These are phyloP conservation scores for Myopa tessellatipennis DNA, from an alignment of 2,888 invertebrate genomes.

Conservation along the genomic window DNA sequence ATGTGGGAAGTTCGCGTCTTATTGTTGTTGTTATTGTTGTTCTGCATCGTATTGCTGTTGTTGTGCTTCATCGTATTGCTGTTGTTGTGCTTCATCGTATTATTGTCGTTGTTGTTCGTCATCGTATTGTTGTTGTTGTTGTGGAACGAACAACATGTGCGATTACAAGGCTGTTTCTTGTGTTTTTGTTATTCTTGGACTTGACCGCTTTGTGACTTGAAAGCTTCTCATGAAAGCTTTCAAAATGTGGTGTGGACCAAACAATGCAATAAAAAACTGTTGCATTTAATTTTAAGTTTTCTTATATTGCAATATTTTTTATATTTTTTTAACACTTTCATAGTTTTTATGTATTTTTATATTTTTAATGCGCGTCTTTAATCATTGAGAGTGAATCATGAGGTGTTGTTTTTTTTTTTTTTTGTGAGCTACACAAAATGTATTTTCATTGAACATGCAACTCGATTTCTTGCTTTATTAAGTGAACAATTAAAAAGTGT, in stretches of 20 bases:
- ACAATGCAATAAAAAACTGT: too few species aligned
- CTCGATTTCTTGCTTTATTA: too few species aligned
- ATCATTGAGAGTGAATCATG: too few species aligned
- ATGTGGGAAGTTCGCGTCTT: neutral
- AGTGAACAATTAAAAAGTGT: too few species aligned
- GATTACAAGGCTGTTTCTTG: slow-evolving; percentile 17
- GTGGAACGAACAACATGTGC: neutral
- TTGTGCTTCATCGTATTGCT: neutral
- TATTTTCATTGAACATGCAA: too few species aligned
- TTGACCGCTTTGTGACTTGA: slow-evolving; percentile 21
- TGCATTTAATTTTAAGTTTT: too few species aligned
- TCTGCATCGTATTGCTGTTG: neutral
- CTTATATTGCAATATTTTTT: too few species aligned
- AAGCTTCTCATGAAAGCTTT: neutral
- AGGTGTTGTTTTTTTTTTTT: too few species aligned
- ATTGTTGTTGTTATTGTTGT: neutral
- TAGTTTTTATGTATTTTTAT: too few species aligned
- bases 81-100: neutral
- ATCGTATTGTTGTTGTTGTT: neutral
- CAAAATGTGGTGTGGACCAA: neutral
- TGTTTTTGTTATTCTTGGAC: slow-evolving; percentile 27
- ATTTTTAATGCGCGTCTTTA: too few species aligned
- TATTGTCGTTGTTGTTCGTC: neutral
- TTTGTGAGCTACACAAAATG: too few species aligned
- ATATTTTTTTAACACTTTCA: too few species aligned